Percentiles rank a stretch among this genome's conserved stretches.
Conservation (phyloP, 2,797 vertebrate species). For the Ispidina lecontei region DNA sequence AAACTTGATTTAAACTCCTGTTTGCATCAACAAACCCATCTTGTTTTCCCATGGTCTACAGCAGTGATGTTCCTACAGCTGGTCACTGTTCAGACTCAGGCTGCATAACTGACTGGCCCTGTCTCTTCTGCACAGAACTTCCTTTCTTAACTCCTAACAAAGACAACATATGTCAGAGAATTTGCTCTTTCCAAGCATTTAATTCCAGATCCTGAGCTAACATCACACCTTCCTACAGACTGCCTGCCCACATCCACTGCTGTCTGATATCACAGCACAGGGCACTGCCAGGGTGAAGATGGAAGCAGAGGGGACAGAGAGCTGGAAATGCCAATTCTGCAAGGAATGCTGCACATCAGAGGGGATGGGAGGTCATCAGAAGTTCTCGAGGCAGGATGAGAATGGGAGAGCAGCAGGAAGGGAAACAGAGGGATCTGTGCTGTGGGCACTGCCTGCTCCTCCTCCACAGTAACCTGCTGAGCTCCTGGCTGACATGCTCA, state of each 20-base stretch:
- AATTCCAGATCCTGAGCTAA: not conserved
- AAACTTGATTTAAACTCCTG: not conserved
- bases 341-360: not conserved
- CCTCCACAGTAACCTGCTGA: not conserved
- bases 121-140: not conserved
- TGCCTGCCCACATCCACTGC: too few species aligned
- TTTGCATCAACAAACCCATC: not conserved
- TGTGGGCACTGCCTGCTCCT: too few species aligned
- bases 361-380: not conserved
- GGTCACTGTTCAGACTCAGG: not conserved
- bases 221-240: not conserved
- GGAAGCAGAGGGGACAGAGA: not conserved
- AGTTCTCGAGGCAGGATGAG: not conserved
- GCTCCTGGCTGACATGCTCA: not conserved
- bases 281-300: not conserved
- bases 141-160: not conserved
- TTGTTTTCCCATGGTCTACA: not conserved
- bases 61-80: not conserved
- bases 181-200: not conserved
- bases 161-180: not conserved
- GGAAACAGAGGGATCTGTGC: not conserved
- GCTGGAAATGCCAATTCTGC: not conserved
- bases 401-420: not conserved
- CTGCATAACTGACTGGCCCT: not conserved
- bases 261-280: not conserved